Evolutionary conservation across 2,113 vertebrate genomes (phyloP), one percentile per base, ranked within the genome.

Genomic region (Ammodramus savannarum): DNA sequence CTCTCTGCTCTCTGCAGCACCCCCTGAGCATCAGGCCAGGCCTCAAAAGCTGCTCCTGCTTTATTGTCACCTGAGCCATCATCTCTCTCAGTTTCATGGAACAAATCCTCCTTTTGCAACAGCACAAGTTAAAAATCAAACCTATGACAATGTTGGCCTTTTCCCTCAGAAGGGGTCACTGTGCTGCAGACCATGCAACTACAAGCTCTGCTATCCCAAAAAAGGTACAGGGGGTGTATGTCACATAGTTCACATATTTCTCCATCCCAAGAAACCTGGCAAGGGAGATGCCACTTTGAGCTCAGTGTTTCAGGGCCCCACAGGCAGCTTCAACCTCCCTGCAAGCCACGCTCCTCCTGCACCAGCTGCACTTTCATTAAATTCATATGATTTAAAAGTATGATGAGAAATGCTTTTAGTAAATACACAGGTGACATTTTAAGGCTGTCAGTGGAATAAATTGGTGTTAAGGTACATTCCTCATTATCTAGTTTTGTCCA

Each of bases 121-220:
- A 63, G 51, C 57, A 78, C 26, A 43, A 75, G 43, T 39, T 34
- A 51, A 46, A 27, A 43, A n/a, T 11, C 39, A 23, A n/a, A 31
- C 4, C 1, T 3, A 10, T 36, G 14, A 18, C 46, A 3, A 1
- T 0, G 5, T 2, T 51, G 44, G 46, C 11, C 14, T 71, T 84
- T 72, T 79, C 9, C 65, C n/a, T 65, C n/a, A 7, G 74, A 6
- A 55, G 29, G 20, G 32, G 2, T 92, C 38, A 0, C 27, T 11
- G n/a, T 26, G 41, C 41, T 63, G 7, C 22, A 21, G 39, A 23
- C 29, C 5, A 5, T 3, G 31, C 14, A 6, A 1, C 19, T 31
- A 19, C 3, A 34, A 36, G 26, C 68, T 21, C 3, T 2, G 3
- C 10, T 31, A 59, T 3, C 11, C 15, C 43, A 3, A 36, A 13